Base-by-base conservation (phyloP, 2,797 vertebrate species). In the Enteromius viviparus region DNA sequence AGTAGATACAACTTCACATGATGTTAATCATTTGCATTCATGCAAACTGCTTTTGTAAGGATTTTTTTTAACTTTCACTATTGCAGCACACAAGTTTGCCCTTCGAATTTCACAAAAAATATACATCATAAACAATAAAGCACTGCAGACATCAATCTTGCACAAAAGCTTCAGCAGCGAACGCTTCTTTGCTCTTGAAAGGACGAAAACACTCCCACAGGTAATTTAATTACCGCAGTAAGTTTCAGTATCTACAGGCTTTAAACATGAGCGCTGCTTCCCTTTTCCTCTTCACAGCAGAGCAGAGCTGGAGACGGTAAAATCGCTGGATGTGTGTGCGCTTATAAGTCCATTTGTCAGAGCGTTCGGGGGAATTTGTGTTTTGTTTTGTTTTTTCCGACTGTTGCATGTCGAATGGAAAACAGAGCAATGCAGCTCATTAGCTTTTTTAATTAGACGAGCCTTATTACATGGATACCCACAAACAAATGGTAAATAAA, bases 151-250 rank as follows among this genome's bases (percentile, higher is more conserved):
- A 60, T 42, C 55, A 60, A 26, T 45, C 17, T 60, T 1, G 0
- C 74, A 76, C 10, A 74, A 55, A 74, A 74, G 53, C 53, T 45
- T 26, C 12, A 45, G 32, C 23, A 26, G 53, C 19, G 17, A 55
- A 29, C 29, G 14, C 19, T 49, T 49, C 42, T 71, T 49, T 32
- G 42, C 69, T 49, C 45, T 71, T 17, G 3, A 42, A 58, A 58
- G 32, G 21, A 75, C 3, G 34, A 40, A 34, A 58, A 53, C 47
- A 74, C 19, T 34, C 29, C 10, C 51, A 51, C 32, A 58, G 34
- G 72, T 58, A 5, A 76, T 76, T 76, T 76, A 76, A 76, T 76
- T 76, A 37, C 21, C n/a, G 72, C 6, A 23, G 51, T 40, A 58
- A 45, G 75, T 37, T 55, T 40, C 51, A 62, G 55, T 15, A 62